These are phyloP conservation scores for Leuciscus waleckii DNA, from an alignment of 2,797 vertebrate species.

Conservation along the genomic window DNA sequence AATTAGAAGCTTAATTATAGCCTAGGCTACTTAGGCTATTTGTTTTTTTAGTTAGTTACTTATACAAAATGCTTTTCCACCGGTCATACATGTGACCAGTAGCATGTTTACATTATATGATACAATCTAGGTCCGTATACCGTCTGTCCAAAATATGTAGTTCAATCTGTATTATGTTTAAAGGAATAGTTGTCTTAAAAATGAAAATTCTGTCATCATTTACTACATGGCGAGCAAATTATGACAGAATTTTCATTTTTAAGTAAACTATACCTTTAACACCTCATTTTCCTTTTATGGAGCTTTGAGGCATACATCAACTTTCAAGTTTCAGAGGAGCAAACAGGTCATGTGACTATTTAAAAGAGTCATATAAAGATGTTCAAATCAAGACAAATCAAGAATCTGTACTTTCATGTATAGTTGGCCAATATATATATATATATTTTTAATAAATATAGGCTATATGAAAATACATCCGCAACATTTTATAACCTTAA, in stretches of 20 bases:
- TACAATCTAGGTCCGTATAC: neutral
- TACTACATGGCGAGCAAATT: no score
- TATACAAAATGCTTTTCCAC: neutral
- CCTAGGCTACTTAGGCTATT: no score
- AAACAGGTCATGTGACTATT: neutral
- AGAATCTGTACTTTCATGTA: neutral
- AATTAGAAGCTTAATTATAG: no score
- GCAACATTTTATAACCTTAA: neutral
- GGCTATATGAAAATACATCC: neutral
- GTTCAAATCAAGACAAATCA: neutral
- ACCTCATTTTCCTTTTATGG: neutral
- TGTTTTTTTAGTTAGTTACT: neutral
- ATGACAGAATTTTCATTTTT: no score
- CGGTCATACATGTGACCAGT: neutral
- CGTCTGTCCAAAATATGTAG: neutral
- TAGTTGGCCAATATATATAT: neutral
- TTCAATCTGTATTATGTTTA: neutral
- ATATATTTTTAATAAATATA: no score
- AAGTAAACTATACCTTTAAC: no score
- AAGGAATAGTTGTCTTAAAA: no score
- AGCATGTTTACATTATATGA: neutral
- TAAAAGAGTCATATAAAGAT: neutral
- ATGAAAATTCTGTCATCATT: no score
- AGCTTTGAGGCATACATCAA: neutral
- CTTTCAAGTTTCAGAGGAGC: neutral